Evolutionary conservation across 2,113 vertebrate species (phyloP), one percentile per base, ranked within the genome.

Genomic region (Poecile atricapillus): DNA sequence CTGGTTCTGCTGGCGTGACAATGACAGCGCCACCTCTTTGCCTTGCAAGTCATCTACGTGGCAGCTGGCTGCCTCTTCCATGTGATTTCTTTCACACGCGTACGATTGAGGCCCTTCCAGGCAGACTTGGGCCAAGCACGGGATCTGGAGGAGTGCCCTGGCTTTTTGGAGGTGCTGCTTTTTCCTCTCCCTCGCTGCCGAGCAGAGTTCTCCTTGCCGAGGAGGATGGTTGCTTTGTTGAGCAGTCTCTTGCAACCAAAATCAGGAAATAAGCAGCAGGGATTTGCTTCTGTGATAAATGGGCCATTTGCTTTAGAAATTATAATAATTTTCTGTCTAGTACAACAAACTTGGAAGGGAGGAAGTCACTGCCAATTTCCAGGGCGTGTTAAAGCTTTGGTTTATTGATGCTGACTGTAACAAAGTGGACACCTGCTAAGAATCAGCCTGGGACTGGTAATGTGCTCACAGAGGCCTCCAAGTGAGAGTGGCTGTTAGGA

Each of bases 1-100:
- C 92, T 2, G 70, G 53, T 12, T 62, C 43, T 63, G 89, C 90
- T 65, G 89, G 82, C 79, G 8, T 83, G 83, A 92, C 94, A 95
- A 71, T 75, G 94, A 89, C 93, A 87, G 94, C 93, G 87, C 93
- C 92, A 56, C 87, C 92, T 92, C 90, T 75, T 73, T 70, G 94
- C 96, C 92, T 81, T 64, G 1, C 59, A 3, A 94, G 90, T 44
- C 75, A 94, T 87, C 95, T 75, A 93, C 95, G 89, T 96, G 94
- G 96, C 94, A 96, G 90, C 93, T 87, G 93, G 85, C 87, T 52
- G 94, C 79, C 49, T 89, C 67, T 52, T 83, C 30, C 94, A 7
- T 83, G 74, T 22, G 82, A 79, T 85, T 86, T 53, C 64, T 86
- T 83, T 64, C 77, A 43, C 80, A 64, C 77, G 58, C 83, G 6